Base-by-base conservation (phyloP, 1,140 invertebrate genomes). In the Ceratosolen solmsi region DNA sequence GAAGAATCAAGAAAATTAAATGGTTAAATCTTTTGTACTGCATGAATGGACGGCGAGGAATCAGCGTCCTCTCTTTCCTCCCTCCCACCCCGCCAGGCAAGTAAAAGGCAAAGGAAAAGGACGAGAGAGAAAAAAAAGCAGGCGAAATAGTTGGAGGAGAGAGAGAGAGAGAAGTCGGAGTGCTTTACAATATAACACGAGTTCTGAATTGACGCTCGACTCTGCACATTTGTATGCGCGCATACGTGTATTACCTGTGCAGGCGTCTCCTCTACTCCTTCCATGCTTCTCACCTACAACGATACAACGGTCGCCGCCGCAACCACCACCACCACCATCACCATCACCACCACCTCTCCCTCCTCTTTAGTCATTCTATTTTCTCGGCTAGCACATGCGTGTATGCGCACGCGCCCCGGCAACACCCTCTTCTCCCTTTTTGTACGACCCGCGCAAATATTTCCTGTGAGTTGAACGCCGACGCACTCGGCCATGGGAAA, bases 121-220 rank as follows among this genome's bases (percentile, higher is more conserved):
- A 46, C 27, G 25, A 65, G 56, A 58, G 49, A 56, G 22, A 71
- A 56, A 36, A 72, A 54, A 41, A 41, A 4, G 15, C 54, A 25
- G 54, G 54, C 27, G n/a, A 70, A 70, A 70, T 41, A 70, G 38
- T 46, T 36, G 70, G 41, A 17, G n/a, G 70, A 30, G 33, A 30
- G 58, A 15, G 15, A 15, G 25, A 71, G 38, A 49, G 38, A 71
- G 70, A 71, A 71, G 41, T 46, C 70, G n/a, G 70, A 71, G 70
- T 71, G 38, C 70, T 71, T 71, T 49, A 71, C 70, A 71, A 71
- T 25, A 49, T 71, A 71, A 71, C 70, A 49, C 70, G 70, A 46
- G 70, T 71, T 46, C 70, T 71, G 70, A 71, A 71, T 71, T 71
- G 70, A 71, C 70, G 70, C 46, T 54, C 72, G 72, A 46, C 76